Conservation (phyloP, 2,888 invertebrate species). For the Scaptomyza flava region DNA sequence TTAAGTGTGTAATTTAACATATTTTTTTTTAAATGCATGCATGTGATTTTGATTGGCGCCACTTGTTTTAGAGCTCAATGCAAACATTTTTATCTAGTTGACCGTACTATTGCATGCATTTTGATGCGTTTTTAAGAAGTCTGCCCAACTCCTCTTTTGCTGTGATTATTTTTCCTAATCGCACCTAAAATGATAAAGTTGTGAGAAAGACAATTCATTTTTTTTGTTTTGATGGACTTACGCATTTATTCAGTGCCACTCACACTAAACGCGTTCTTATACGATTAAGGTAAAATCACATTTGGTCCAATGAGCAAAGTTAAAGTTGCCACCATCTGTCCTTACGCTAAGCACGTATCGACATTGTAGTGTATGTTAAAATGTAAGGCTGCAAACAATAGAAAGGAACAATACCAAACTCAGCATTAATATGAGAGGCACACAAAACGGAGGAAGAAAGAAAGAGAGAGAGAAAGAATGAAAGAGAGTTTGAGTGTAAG, state of each 20-base stretch:
- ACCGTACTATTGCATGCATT: neutral
- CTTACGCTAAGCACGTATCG: conserved; percentile 88
- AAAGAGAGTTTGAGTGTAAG: no score
- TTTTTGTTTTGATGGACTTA: neutral
- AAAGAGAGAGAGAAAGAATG: no score
- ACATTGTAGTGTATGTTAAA: conserved; percentile 87
- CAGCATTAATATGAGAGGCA: conserved; percentile 1
- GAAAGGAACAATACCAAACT: neutral
- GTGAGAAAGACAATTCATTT: neutral
- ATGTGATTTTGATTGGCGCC: neutral
- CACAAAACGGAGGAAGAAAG: neutral
- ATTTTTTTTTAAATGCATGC: neutral
- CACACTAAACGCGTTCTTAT: neutral
- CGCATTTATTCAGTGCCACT: neutral
- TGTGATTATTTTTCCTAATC: neutral
- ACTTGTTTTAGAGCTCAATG: neutral
- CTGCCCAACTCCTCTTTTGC: neutral
- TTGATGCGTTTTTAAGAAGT: neutral
- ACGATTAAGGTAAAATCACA: neutral
- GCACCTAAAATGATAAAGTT: neutral
- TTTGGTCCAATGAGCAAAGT: neutral
- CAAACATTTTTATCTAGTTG: neutral
- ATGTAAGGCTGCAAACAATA: no score
- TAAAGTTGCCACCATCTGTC: neutral
- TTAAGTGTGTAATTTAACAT: neutral